Conservation (phyloP, 2,113 vertebrate species). For the Corydoras sp. region DNA sequence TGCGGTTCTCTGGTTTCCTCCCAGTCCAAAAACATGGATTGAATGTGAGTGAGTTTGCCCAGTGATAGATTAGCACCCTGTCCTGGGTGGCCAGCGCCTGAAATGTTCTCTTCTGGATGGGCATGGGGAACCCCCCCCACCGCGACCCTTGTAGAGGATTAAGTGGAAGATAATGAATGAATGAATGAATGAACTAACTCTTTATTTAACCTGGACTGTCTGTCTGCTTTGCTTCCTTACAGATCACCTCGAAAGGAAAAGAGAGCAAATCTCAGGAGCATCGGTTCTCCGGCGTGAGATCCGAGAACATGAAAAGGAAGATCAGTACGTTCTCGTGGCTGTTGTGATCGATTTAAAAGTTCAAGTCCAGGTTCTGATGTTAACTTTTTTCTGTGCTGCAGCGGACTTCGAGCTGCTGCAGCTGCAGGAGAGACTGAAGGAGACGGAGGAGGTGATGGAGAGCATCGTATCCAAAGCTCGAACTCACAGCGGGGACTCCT, state of each 20-base stretch:
- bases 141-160: too few relatives aligned
- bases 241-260: slow-evolving; percentile 85
- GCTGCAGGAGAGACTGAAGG: slow-evolving; percentile 87
- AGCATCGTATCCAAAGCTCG: slow-evolving; percentile 77
- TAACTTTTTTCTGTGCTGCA: slow-evolving; percentile 49
- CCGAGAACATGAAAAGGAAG: slow-evolving; percentile 81
- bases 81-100: too few relatives aligned
- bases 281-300: slow-evolving; percentile 57
- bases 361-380: background rate
- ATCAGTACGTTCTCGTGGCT: slow-evolving; percentile 75
- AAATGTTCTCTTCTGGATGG: too few relatives aligned
- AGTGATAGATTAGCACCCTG: too few relatives aligned
- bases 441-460: slow-evolving; percentile 92
- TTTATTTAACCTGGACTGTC: background rate
- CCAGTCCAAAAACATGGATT: too few relatives aligned
- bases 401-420: slow-evolving; percentile 87
- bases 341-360: background rate
- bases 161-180: too few relatives aligned
- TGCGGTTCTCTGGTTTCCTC: too few relatives aligned
- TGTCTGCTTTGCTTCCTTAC: slow-evolving; percentile 37
- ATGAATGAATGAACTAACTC: too few relatives aligned
- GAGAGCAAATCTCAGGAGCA: slow-evolving; percentile 53
- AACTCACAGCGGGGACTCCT: slow-evolving; percentile 62
- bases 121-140: too few relatives aligned
- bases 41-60: too few relatives aligned